These are phyloP conservation scores for Sesia apiformis DNA, from an alignment of 2,888 invertebrate genomes.

Conservation along the genomic window DNA sequence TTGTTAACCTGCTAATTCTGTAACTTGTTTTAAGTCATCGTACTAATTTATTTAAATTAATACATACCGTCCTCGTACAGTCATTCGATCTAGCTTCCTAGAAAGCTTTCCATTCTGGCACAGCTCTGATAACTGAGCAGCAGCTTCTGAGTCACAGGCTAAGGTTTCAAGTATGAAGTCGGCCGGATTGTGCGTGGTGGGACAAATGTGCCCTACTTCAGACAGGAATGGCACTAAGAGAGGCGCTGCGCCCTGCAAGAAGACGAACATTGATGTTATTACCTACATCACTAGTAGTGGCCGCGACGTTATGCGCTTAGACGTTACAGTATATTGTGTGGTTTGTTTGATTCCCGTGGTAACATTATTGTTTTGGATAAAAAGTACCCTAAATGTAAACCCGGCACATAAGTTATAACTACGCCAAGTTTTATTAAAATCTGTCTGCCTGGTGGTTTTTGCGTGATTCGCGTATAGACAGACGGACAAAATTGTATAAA, in stretches of 20 bases:
- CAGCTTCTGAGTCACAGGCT: constrained; percentile 29
- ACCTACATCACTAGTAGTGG: not conserved
- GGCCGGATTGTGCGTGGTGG: constrained; percentile 85
- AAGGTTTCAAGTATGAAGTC: constrained; percentile 77
- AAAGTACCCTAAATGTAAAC: not conserved
- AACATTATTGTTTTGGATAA: not conserved
- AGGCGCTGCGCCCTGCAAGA: constrained; percentile 78
- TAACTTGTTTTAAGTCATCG: no score
- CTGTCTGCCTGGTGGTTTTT: no score
- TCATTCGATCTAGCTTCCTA: constrained; percentile 45
- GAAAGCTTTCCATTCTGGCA: constrained; percentile 59
- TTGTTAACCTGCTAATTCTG: no score
- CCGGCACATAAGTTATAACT: no score
- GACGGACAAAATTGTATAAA: no score
- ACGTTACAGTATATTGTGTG: not conserved
- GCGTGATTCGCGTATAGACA: no score
- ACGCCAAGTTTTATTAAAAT: no score
- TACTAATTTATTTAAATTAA: not conserved
- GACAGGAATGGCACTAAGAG: constrained; percentile 81
- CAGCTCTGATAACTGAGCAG: constrained; percentile 49
- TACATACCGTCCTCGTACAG: constrained; percentile 42
- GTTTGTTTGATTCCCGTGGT: not conserved
- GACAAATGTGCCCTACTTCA: constrained; percentile 79
- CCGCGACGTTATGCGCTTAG: no score
- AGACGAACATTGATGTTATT: constrained; percentile 2